A percentile compares a stretch with the other conserved stretches of the same genome.
Conservation (phyloP, 2,888 invertebrate genomes). For the Mermis nigrescens region DNA sequence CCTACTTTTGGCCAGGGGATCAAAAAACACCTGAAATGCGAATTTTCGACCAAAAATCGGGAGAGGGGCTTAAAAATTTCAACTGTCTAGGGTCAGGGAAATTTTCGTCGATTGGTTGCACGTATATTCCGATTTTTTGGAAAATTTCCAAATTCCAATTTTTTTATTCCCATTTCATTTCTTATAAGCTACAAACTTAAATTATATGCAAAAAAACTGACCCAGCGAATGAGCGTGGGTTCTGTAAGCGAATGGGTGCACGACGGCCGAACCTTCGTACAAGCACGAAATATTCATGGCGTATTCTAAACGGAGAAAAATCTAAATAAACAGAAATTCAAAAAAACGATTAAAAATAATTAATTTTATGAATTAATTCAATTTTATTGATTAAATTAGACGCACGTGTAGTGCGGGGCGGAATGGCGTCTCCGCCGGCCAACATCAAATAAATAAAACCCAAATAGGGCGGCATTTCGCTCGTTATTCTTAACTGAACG, state of each 20-base stretch:
- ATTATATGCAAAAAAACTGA: not conserved
- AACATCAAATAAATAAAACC: conserved; percentile 35
- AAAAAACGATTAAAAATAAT: too few species aligned
- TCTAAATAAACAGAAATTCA: too few species aligned
- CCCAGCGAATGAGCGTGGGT: conserved; percentile 41
- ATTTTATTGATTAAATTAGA: not conserved
- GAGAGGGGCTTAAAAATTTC: too few species aligned
- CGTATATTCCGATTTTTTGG: too few species aligned
- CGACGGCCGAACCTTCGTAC: conserved; percentile 30
- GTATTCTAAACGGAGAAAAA: conserved; percentile 29
- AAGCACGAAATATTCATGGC: conserved; percentile 39
- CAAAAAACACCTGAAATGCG: too few species aligned
- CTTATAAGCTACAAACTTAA: too few species aligned
- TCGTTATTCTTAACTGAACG: conserved; percentile 30
- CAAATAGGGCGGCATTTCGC: conserved; percentile 21
- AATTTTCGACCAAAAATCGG: too few species aligned
- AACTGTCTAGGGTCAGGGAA: too few species aligned
- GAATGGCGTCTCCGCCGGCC: conserved; percentile 27
- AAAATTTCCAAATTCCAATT: too few species aligned
- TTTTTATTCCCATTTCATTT: too few species aligned
- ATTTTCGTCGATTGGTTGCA: too few species aligned
- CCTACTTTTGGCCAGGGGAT: too few species aligned
- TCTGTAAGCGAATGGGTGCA: conserved; percentile 41
- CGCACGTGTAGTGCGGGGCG: conserved; percentile 29
- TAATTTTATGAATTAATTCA: not conserved